Base-by-base conservation (phyloP, 2,113 vertebrate species). In the Equus quagga region DNA sequence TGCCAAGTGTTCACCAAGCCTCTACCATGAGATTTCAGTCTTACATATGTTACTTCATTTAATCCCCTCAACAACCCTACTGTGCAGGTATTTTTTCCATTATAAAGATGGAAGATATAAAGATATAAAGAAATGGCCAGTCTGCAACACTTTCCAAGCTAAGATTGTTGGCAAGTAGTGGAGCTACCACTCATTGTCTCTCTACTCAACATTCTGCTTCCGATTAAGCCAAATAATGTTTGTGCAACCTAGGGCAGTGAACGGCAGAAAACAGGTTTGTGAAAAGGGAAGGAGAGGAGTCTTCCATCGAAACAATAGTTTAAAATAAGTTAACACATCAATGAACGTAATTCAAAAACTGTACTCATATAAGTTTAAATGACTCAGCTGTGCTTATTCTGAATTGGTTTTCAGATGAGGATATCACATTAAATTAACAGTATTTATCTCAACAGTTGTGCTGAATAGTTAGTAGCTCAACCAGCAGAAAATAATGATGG, bases 381-480 rank as follows among this genome's bases (percentile, higher is more conserved):
- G 23, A 89, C 23, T 65, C 17, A 19, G 33, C 36, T 73, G 26
- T 79, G 18, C n/a, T 85, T 56, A 92, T 49, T 60, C 33, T 81
- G 78, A 96, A 75, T 31, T 75, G n/a, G 73, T 84, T 75, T 89
- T 62, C 72, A 89, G 41, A 92, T 82, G 5, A 84, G 8, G 18
- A 44, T 31, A 49, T 21, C 10, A n/a, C 19, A 89, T 67, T 70
- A 69, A n/a, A 80, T 83, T 76, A 69, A 49, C 21, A 80, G 41
- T 49, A 60, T 46, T 75, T 62, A 93, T 15, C 33, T 84, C 65
- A 83, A 88, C 4, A 31, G 44, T 41, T 94, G 26, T 58, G n/a
- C 33, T 92, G 49, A 89, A 88, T 13, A 76, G 6, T 49, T 7
- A 73, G 73, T 28, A 94, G 14, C 67, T 31, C 31, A 70, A 82